A percentile compares a stretch with the other conserved stretches of the same genome.
Evolutionary conservation across 2,888 invertebrate species (phyloP).

Genomic region (Sepiola atlantica): DNA sequence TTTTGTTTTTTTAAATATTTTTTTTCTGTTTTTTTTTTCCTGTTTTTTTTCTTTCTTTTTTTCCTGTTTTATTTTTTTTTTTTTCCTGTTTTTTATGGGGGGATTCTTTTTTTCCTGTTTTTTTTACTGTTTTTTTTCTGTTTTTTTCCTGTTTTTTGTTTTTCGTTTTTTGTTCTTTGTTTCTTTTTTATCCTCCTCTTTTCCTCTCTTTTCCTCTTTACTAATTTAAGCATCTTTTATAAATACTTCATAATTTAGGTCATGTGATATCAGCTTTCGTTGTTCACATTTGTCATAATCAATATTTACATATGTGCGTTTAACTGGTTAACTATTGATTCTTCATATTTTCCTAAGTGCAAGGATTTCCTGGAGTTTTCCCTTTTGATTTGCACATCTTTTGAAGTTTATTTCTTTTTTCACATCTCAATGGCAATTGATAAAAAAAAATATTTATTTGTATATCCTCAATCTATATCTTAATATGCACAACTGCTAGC

Average conservation of each 20-base stretch:
- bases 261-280: neutral
- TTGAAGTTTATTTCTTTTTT: neutral
- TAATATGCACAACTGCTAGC: too few relatives aligned
- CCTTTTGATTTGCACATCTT: neutral
- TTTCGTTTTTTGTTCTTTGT: too few relatives aligned
- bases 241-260: neutral
- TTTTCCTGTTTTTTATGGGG: too few relatives aligned
- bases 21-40: too few relatives aligned
- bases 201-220: too few relatives aligned
- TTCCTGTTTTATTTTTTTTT: too few relatives aligned
- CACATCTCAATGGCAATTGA: neutral
- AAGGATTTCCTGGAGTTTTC: neutral
- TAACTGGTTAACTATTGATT: neutral
- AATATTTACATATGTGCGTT: constrained; percentile 14
- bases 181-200: too few relatives aligned
- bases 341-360: constrained; percentile 16
- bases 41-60: too few relatives aligned
- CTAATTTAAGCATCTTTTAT: neutral
- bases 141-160: too few relatives aligned
- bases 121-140: too few relatives aligned
- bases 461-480: neutral
- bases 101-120: too few relatives aligned
- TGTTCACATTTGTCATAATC: neutral
- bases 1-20: too few relatives aligned
- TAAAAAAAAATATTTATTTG: neutral